These are phyloP conservation scores for Nothoprocta perdicaria DNA, from an alignment of 2,113 vertebrate genomes.

Conservation along the genomic window DNA sequence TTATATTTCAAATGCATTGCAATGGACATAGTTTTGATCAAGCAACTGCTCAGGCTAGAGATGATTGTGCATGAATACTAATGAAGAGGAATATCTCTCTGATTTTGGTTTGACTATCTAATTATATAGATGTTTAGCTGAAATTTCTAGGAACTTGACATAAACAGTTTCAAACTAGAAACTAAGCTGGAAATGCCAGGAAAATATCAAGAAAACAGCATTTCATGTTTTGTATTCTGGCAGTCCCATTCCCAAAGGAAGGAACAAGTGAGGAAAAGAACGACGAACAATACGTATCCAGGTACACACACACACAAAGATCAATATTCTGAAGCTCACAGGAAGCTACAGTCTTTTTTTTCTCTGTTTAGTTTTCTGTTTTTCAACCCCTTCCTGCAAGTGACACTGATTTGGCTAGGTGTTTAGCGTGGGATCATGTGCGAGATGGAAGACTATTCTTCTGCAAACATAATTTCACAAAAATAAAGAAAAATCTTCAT, in stretches of 20 bases:
- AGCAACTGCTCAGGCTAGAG: not conserved
- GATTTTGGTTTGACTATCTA: not conserved
- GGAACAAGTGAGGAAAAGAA: not conserved
- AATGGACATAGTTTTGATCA: not conserved
- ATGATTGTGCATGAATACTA: not conserved
- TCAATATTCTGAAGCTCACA: not conserved
- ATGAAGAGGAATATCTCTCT: not conserved
- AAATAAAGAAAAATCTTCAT: not conserved
- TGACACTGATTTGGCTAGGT: not conserved
- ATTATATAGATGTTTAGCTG: not conserved
- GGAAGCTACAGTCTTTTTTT: not conserved
- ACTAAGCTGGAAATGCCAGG: not conserved
- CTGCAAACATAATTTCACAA: not conserved
- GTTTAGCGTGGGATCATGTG: not conserved
- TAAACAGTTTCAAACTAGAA: not conserved
- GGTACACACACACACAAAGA: rapidly evolving
- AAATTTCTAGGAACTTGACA: not conserved
- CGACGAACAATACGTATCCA: not conserved
- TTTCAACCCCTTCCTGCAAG: not conserved
- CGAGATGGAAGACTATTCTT: not conserved
- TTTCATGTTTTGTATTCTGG: not conserved
- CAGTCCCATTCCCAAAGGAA: not conserved
- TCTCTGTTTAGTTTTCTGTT: not conserved
- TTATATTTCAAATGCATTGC: not conserved
- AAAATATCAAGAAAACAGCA: not conserved